These are phyloP conservation scores for Blastobasis lacticolella DNA, from an alignment of 2,888 invertebrate genomes.

Conservation along the genomic window DNA sequence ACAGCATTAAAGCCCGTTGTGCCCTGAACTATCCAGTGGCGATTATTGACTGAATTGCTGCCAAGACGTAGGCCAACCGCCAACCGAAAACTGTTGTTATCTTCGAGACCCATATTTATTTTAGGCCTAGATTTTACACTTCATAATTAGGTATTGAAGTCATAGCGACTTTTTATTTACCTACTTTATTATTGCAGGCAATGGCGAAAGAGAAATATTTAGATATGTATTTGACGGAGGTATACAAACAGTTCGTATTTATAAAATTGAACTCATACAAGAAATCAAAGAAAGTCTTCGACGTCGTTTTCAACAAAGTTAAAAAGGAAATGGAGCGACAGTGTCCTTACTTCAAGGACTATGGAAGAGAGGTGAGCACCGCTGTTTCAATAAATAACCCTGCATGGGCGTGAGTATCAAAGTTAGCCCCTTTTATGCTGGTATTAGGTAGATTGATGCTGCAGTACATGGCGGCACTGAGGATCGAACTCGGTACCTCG, in stretches of 20 bases:
- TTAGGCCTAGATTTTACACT: no score
- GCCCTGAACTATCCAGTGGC: no score
- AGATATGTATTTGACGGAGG: slow-evolving; percentile 41
- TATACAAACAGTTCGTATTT: slow-evolving; percentile 47
- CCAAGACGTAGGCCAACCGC: no score
- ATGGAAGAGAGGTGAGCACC: slow-evolving; percentile 43
- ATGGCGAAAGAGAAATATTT: slow-evolving; percentile 36
- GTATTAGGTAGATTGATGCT: neutral
- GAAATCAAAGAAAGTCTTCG: slow-evolving; percentile 47
- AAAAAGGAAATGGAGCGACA: slow-evolving; percentile 52
- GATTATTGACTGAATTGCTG: no score
- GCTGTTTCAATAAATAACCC: neutral
- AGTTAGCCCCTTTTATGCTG: neutral
- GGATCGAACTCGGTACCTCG: no score
- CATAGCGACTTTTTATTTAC: no score
- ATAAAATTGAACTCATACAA: slow-evolving; percentile 50
- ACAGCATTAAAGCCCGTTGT: no score
- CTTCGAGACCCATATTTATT: no score
- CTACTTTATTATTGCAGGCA: no score
- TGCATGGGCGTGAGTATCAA: neutral
- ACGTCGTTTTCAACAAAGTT: slow-evolving; percentile 47
- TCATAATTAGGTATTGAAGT: no score
- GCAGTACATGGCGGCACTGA: no score
- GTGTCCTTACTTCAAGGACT: slow-evolving; percentile 48
- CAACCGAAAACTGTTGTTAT: no score